These are phyloP conservation scores for Apostichopus parvimensis DNA, from an alignment of 35 echinoderm and acorn worm genomes.

Conservation along the genomic window DNA sequence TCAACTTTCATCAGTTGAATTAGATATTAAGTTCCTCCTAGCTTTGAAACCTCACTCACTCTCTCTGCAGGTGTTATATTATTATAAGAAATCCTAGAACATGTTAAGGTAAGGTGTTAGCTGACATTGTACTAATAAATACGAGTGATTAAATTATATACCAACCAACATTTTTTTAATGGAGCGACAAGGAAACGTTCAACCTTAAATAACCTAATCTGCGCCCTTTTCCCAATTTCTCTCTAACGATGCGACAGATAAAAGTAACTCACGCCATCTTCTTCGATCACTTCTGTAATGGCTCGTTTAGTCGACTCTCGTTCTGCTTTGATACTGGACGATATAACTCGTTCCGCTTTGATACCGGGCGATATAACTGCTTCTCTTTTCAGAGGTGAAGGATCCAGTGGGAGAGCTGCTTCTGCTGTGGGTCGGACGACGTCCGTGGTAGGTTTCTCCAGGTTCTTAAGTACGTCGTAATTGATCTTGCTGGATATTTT, in stretches of 20 bases:
- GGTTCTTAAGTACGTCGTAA: slow-evolving; percentile 87
- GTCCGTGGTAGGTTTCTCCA: slow-evolving; percentile 58
- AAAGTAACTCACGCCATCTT: background rate
- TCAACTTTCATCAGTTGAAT: too few relatives aligned
- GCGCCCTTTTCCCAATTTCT: background rate
- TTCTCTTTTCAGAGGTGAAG: background rate
- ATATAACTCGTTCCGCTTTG: background rate
- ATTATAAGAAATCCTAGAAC: too few relatives aligned
- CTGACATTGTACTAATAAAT: too few relatives aligned
- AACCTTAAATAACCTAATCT: background rate
- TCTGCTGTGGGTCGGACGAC: background rate
- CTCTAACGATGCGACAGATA: background rate
- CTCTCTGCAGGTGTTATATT: too few relatives aligned
- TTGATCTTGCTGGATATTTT: slow-evolving; percentile 99
- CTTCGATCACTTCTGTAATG: background rate
- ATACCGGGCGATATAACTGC: background rate
- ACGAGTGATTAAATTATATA: too few relatives aligned
- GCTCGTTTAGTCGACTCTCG: background rate
- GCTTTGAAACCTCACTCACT: too few relatives aligned
- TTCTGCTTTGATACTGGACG: background rate
- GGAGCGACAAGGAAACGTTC: background rate
- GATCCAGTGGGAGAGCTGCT: background rate
- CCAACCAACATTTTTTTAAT: background rate
- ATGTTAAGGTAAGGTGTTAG: too few relatives aligned
- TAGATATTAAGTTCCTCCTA: too few relatives aligned